Percentiles rank a stretch among this genome's conserved stretches.
phyloP scores from a whole-genome alignment of 64 coral and sea anemone genomes.

The Acropora yongei region DNA sequence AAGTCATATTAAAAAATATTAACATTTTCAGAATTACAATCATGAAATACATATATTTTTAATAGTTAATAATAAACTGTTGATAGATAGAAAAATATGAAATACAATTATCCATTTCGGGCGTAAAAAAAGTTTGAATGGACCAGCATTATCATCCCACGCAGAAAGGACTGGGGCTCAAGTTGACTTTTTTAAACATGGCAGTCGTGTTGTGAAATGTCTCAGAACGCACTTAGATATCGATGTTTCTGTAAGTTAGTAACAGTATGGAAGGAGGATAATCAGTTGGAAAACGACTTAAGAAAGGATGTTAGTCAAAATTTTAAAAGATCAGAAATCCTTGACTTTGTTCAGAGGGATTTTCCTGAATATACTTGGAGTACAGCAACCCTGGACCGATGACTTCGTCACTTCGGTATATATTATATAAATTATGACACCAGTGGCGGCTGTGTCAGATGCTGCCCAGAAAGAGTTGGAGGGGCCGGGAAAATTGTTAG shows the following conservation, averaged over 20 bases:
- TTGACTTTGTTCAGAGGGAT: slow-evolving; percentile 19
- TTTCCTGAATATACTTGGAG: slow-evolving; percentile 28
- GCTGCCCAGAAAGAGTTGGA: neutral
- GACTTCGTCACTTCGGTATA: slow-evolving; percentile 7
- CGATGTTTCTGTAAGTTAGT: no score
- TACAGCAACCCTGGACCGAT: slow-evolving; percentile 4
- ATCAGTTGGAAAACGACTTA: neutral
- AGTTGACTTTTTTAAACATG: no score
- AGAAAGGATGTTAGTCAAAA: slow-evolving; percentile 1
- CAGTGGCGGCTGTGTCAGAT: slow-evolving; percentile 8
- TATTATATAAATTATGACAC: slow-evolving; percentile 20
- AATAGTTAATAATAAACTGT: neutral
- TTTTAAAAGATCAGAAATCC: slow-evolving; percentile 1
- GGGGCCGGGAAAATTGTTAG: neutral
- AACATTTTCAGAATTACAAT: slow-evolving; percentile 1
- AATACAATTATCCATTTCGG: no score
- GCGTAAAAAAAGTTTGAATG: no score
- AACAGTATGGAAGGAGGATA: neutral
- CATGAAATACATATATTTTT: neutral
- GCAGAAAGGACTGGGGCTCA: neutral
- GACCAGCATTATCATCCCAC: no score
- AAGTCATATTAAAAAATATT: neutral
- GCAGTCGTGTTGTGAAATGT: no score
- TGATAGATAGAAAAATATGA: neutral
- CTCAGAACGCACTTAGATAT: no score